Evolutionary conservation across 2,113 vertebrate species (phyloP), one percentile per base, ranked within the genome.

Genomic region (Macroglossus sobrinus): DNA sequence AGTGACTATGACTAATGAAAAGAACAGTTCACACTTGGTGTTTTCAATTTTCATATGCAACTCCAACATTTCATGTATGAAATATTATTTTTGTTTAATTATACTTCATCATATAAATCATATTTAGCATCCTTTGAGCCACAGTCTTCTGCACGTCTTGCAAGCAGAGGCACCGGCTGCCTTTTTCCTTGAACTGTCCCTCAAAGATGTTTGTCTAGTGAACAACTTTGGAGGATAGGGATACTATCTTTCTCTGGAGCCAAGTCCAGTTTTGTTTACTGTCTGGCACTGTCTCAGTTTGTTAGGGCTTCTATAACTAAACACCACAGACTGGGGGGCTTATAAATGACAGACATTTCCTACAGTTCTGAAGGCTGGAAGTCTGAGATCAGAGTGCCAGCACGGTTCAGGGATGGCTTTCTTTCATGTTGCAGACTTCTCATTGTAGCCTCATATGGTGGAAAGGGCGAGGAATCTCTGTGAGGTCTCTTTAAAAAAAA

Each of bases 251-350:
- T 50, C 1, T 81, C 2, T 90, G 30, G 26, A 81, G 15, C 45
- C 66, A 89, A 84, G 55, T 76, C 92, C 82, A 94, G 21, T 1
- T 89, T 96, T 85, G 2, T 89, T 91, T 94, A 35, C 24, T 96
- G 14, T 75, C 24, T 15, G 71, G 6, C 61, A 72, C 79, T 53
- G 3, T 61, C 35, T 43, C 63, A 45, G 43, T 79, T 21, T 33
- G n/a, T 64, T 63, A 45, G 59, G 35, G 30, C 22, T 79, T 15
- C 22, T 21, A 19, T 22, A 69, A 24, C 19, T 45, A 76, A 59
- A 64, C 35, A 57, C 18, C 75, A 81, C 43, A 78, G 22, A 47
- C 8, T 76, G 30, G 7, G 38, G 59, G 78, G 22, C 24, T 66
- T 75, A 64, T 59, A 33, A 82, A 76, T 10, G 24, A 63, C 10